These are phyloP conservation scores for Laticauda colubrina DNA, from an alignment of 2,113 vertebrate genomes.

Conservation along the genomic window DNA sequence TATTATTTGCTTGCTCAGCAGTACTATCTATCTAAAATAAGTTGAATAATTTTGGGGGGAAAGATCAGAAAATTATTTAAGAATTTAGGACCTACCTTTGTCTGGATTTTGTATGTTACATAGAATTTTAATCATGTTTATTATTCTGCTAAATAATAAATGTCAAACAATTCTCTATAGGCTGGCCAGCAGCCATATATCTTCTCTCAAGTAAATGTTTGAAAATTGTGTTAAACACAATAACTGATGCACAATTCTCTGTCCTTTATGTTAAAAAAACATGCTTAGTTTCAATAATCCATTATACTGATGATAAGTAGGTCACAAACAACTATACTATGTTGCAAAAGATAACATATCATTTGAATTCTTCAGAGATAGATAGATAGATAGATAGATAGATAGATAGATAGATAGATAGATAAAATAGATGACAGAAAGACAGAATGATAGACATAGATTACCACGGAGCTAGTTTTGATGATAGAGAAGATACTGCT, in stretches of 20 bases:
- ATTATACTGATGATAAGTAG: neutral
- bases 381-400: neutral
- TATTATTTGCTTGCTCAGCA: constrained; percentile 51
- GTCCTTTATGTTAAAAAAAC: neutral
- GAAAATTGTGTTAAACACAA: neutral
- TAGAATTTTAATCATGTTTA: neutral
- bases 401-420: neutral
- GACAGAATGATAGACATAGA: neutral
- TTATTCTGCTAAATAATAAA: neutral
- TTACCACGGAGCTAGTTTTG: constrained; percentile 82
- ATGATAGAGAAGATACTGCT: constrained; percentile 97
- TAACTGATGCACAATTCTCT: neutral
- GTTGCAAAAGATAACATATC: neutral
- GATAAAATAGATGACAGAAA: neutral
- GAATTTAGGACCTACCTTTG: neutral
- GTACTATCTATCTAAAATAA: constrained; percentile 34
- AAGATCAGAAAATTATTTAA: constrained; percentile 3
- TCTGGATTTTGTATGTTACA: constrained; percentile 14
- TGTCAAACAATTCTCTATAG: neutral
- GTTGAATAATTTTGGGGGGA: neutral
- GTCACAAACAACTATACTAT: neutral
- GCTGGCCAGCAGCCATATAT: neutral
- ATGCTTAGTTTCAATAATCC: neutral
- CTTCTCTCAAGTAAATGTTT: neutral
- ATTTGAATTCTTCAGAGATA: neutral